Evolutionary conservation across 2,888 invertebrate genomes (phyloP).

Genomic region (Morpho deidamia): DNA sequence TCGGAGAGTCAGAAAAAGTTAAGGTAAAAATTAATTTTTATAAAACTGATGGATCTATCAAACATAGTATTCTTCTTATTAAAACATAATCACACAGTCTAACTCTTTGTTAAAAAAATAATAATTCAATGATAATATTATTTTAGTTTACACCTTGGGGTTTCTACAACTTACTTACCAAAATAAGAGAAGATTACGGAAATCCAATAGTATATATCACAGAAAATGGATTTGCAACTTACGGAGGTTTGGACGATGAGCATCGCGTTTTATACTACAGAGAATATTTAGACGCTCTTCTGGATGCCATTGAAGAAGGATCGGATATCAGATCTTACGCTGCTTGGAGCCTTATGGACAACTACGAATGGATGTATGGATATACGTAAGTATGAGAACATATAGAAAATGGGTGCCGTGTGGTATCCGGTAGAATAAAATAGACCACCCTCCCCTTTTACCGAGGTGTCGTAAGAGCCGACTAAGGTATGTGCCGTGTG

Average conservation of each 20-base stretch:
- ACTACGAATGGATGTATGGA: conserved; percentile 80
- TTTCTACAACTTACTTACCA: conserved; percentile 70
- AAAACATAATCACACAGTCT: too few species aligned
- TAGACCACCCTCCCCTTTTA: too few species aligned
- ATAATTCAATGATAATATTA: not conserved
- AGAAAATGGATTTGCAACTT: conserved; percentile 70
- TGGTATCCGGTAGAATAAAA: too few species aligned
- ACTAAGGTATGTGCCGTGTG: too few species aligned
- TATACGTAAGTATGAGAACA: conserved; percentile 73
- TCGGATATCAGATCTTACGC: conserved; percentile 69
- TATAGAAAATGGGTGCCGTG: too few species aligned
- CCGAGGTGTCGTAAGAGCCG: too few species aligned
- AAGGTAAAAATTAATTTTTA: conserved; percentile 18
- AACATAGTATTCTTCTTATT: too few species aligned
- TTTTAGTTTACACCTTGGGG: conserved; percentile 70
- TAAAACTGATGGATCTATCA: too few species aligned
- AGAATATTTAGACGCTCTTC: conserved; percentile 50
- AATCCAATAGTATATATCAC: conserved; percentile 74
- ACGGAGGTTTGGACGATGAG: conserved; percentile 48
- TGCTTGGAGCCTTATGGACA: conserved; percentile 68
- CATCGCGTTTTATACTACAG: conserved; percentile 53
- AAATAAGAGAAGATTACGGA: conserved; percentile 61
- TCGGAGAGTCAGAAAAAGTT: conserved; percentile 21
- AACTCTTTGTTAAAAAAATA: not conserved
- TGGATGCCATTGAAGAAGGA: conserved; percentile 61